Percentiles rank a stretch among this genome's conserved stretches.
Evolutionary conservation across 2,888 invertebrate genomes (phyloP).

Genomic region (Drosophila atripex): DNA sequence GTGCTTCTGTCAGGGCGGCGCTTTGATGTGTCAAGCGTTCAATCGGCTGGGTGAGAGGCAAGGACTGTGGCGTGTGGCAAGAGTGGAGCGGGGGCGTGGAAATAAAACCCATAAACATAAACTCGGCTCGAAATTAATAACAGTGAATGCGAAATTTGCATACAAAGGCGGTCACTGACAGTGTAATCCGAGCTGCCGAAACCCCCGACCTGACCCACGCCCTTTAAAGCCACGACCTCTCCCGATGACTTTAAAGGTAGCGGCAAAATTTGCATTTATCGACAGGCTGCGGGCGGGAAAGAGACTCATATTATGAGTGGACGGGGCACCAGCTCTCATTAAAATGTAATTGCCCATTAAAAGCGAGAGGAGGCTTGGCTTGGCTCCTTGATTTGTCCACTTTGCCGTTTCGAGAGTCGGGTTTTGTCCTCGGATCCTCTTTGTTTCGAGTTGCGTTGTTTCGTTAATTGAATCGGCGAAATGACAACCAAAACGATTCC

Average conservation of each 20-base stretch:
- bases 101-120: slow-evolving; percentile 30
- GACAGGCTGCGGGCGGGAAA: slow-evolving; percentile 10
- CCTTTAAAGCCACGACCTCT: slow-evolving; percentile 21
- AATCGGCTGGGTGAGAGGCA: slow-evolving; percentile 49
- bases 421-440: slow-evolving; percentile 19
- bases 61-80: neutral
- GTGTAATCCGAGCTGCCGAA: slow-evolving; percentile 16
- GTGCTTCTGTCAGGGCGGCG: slow-evolving; percentile 48
- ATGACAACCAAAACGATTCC: slow-evolving; percentile 49
- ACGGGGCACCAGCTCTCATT: slow-evolving; percentile 37
- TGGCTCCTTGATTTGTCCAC: slow-evolving; percentile 47
- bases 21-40: slow-evolving; percentile 64
- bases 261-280: slow-evolving; percentile 63
- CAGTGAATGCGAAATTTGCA: slow-evolving; percentile 40
- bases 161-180: slow-evolving; percentile 30
- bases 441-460: slow-evolving; percentile 57
- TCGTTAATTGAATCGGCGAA: slow-evolving; percentile 73
- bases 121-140: slow-evolving; percentile 52
- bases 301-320: neutral
- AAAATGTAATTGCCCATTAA: slow-evolving; percentile 73
- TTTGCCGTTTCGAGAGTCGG: slow-evolving; percentile 20
- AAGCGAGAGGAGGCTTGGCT: slow-evolving; percentile 16
- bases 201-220: slow-evolving; percentile 6
- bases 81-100: neutral
- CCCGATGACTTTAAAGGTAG: slow-evolving; percentile 16